These are phyloP conservation scores for Acanthacorydalis orientalis DNA, from an alignment of 2,888 invertebrate genomes.

Conservation along the genomic window DNA sequence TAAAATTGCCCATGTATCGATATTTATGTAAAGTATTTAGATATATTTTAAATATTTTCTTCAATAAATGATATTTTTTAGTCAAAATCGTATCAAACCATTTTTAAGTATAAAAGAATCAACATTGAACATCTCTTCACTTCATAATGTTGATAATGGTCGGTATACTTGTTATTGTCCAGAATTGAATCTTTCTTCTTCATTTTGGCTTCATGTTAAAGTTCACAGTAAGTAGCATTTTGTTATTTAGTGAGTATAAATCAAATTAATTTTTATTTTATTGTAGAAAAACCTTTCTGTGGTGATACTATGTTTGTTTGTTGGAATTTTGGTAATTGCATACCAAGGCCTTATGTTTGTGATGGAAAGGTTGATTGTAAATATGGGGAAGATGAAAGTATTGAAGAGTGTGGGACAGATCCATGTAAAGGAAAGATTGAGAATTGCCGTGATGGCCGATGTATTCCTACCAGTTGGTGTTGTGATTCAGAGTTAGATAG, in stretches of 20 bases:
- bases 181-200: neutral
- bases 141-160: conserved; percentile 2
- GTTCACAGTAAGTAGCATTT: neutral
- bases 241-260: too few relatives aligned
- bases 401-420: conserved; percentile 15
- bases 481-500: conserved; percentile 16
- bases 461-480: conserved; percentile 19
- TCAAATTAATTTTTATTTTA: too few relatives aligned
- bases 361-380: conserved; percentile 20
- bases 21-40: too few relatives aligned
- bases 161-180: conserved; percentile 1
- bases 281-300: conserved; percentile 8
- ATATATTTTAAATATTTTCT: neutral
- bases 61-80: neutral
- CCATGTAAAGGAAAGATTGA: conserved; percentile 4
- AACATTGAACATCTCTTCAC: conserved; percentile 1
- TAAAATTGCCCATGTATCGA: too few relatives aligned
- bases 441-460: conserved; percentile 15
- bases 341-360: conserved; percentile 18
- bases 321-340: conserved; percentile 15
- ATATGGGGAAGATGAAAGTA: conserved; percentile 18
- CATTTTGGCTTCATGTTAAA: neutral
- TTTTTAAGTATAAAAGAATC: conserved; percentile 2
- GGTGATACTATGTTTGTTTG: conserved; percentile 14
- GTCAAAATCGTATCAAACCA: conserved; percentile 2